phyloP scores from a whole-genome alignment of 35 echinoderm and acorn worm species.

The Heliocidaris erythrogramma region DNA sequence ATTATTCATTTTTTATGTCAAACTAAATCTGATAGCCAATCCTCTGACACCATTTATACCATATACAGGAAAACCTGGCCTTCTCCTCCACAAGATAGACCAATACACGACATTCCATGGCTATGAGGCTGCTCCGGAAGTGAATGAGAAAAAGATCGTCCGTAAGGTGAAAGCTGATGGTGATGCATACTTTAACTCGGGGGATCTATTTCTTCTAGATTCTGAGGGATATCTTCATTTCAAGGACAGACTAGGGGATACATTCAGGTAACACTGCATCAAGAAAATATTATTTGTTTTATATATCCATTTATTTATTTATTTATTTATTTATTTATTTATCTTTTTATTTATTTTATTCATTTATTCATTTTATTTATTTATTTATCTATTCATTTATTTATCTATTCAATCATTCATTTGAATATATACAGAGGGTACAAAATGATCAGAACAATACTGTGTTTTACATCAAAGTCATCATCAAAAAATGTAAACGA shows the following conservation, averaged over 20 bases:
- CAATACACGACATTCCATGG: conserved; percentile 51
- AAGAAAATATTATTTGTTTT: no score
- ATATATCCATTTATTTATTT: no score
- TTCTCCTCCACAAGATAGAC: conserved; percentile 49
- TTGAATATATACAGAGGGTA: no score
- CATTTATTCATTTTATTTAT: no score
- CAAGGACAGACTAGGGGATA: conserved; percentile 84
- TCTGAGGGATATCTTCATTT: conserved; percentile 72
- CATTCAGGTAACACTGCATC: conserved; percentile 74
- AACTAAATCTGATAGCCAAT: neutral
- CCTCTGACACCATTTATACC: neutral
- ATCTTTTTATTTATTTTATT: no score
- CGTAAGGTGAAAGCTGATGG: conserved; percentile 60
- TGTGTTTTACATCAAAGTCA: no score
- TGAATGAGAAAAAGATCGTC: conserved; percentile 71
- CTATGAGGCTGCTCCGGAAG: conserved; percentile 50
- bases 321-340: no score
- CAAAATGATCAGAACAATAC: no score
- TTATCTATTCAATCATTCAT: no score
- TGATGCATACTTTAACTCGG: conserved; percentile 74
- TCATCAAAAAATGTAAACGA: no score
- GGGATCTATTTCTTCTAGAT: conserved; percentile 75
- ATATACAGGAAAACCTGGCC: conserved; percentile 69
- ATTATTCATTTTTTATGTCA: no score
- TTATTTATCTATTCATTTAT: no score